A percentile compares a stretch with the other conserved stretches of the same genome.
These are phyloP conservation scores for Porites cylindrica DNA, from an alignment of 92 coral and sea anemone species.

Conservation along the genomic window DNA sequence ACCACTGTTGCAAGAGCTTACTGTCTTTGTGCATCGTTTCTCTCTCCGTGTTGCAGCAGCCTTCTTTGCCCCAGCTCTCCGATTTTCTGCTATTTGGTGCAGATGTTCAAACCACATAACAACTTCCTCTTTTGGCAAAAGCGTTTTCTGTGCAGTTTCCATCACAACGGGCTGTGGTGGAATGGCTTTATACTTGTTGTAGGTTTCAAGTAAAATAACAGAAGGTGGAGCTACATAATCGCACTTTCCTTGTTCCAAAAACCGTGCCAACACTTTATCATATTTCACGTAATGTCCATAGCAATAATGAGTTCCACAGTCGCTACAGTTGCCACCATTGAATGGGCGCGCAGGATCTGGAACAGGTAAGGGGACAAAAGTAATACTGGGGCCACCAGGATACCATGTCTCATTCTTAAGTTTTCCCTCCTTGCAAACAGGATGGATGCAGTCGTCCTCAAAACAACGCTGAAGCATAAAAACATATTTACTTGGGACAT, in stretches of 20 bases:
- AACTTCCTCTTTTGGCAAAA: conserved; percentile 48
- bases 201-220: conserved; percentile 25
- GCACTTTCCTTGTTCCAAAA: conserved; percentile 22
- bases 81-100: conserved; percentile 41
- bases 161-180: conserved; percentile 34
- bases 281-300: conserved; percentile 51
- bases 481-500: conserved; percentile 60
- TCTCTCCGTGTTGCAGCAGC: conserved; percentile 50
- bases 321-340: no score
- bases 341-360: no score
- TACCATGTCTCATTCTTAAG: conserved; percentile 22
- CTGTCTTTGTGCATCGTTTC: conserved; percentile 1
- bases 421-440: not conserved
- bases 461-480: conserved; percentile 56
- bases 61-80: conserved; percentile 47
- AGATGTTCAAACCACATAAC: conserved; percentile 58
- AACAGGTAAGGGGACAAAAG: no score
- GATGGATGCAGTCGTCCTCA: not conserved
- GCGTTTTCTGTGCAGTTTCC: conserved; percentile 41
- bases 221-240: conserved; percentile 38
- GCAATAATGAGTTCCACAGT: not conserved
- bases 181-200: conserved; percentile 31
- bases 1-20: conserved; percentile 7
- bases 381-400: not conserved
- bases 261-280: conserved; percentile 1